Conservation (phyloP, 2,797 vertebrate species). For the Siniperca scherzeri region DNA sequence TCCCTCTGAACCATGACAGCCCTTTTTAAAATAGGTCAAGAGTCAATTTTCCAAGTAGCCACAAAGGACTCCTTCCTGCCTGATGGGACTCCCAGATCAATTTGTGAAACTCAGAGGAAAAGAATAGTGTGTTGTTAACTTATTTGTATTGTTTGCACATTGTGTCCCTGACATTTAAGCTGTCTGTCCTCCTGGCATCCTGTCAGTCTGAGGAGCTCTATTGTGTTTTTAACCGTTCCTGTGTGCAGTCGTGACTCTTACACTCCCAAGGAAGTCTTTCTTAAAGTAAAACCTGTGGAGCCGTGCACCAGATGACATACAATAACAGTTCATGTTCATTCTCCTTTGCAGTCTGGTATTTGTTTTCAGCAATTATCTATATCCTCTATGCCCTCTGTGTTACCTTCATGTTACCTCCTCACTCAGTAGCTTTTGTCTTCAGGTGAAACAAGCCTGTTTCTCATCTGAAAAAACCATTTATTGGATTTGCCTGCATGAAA, state of each 20-base stretch:
- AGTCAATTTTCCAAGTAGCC: constrained; percentile 62
- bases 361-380: constrained; percentile 32
- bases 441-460: constrained; percentile 57
- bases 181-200: constrained; percentile 49
- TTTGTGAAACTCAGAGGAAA: constrained; percentile 38
- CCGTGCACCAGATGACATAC: background rate
- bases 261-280: constrained; percentile 36
- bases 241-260: constrained; percentile 13
- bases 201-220: constrained; percentile 49
- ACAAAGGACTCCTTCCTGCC: constrained; percentile 55
- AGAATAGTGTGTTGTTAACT: constrained; percentile 23
- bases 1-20: constrained; percentile 59
- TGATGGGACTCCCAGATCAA: constrained; percentile 51
- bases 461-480: constrained; percentile 25
- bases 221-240: constrained; percentile 60
- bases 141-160: constrained; percentile 46
- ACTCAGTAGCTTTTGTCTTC: constrained; percentile 28
- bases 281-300: constrained; percentile 36
- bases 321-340: constrained; percentile 25
- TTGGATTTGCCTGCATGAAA: constrained; percentile 49
- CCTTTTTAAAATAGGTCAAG: constrained; percentile 60
- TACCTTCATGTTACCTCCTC: constrained; percentile 32
- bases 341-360: constrained; percentile 20
- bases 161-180: constrained; percentile 61
- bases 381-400: constrained; percentile 6